Evolutionary conservation across 1,140 invertebrate species (phyloP).

Genomic region (Diachasmimorpha longicaudata): DNA sequence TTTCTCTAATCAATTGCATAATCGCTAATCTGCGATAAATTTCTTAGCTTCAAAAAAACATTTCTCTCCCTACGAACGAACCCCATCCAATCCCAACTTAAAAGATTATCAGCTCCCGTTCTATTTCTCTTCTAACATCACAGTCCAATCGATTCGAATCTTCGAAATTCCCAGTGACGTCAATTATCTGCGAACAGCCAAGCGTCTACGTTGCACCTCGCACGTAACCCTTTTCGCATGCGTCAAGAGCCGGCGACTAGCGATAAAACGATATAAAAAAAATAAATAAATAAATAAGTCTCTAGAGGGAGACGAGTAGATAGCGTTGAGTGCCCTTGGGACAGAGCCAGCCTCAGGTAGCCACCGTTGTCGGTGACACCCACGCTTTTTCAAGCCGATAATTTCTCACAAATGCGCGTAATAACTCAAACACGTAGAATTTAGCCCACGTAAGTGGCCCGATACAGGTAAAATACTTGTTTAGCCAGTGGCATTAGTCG

Average conservation of each 20-base stretch:
- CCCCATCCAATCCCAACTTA: too few relatives aligned
- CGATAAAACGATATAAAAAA: background rate
- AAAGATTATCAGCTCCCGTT: background rate
- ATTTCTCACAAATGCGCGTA: background rate
- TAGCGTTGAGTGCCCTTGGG: background rate
- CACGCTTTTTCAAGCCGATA: slow-evolving; percentile 1
- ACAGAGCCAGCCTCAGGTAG: slow-evolving; percentile 4
- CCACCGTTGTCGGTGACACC: background rate
- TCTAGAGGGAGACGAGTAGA: background rate
- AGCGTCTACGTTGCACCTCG: background rate
- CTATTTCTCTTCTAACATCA: background rate
- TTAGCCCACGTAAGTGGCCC: background rate
- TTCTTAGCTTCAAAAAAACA: too few relatives aligned
- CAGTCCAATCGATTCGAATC: background rate
- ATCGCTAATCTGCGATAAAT: too few relatives aligned
- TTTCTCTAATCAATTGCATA: too few relatives aligned
- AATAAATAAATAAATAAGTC: too few relatives aligned
- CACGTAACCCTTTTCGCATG: background rate
- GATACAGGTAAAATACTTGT: background rate
- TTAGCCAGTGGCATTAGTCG: background rate
- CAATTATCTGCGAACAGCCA: background rate
- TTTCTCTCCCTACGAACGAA: too few relatives aligned
- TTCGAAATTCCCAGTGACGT: background rate
- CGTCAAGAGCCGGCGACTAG: background rate
- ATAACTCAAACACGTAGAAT: background rate